A percentile compares a stretch with the other conserved stretches of the same genome.
These are phyloP conservation scores for Lathronympha strigana DNA, from an alignment of 2,888 invertebrate species.

Conservation along the genomic window DNA sequence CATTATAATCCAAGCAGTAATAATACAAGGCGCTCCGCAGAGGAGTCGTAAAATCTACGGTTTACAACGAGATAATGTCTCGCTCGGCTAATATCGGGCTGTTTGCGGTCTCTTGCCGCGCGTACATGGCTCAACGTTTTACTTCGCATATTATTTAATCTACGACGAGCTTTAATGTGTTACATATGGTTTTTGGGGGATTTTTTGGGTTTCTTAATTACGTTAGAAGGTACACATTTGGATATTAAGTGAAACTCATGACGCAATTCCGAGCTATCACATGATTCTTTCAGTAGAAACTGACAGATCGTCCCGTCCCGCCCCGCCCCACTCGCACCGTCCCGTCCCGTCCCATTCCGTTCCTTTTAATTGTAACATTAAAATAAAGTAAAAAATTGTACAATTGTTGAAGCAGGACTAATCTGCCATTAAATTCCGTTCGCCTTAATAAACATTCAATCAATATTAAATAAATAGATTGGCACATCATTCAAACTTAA, in stretches of 20 bases:
- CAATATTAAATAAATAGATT: background rate
- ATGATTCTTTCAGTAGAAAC: no score
- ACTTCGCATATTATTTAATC: slow-evolving; percentile 6
- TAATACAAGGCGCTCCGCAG: slow-evolving; percentile 51
- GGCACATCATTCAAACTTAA: slow-evolving; percentile 29
- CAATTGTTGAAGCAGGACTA: background rate
- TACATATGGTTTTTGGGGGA: background rate
- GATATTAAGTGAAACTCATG: no score
- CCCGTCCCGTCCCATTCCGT: no score
- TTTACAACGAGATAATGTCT: slow-evolving; percentile 67
- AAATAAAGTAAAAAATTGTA: background rate
- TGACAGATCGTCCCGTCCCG: no score
- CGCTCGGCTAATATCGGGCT: slow-evolving; percentile 45
- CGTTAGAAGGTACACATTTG: no score
- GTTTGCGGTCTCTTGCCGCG: slow-evolving; percentile 41
- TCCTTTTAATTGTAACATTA: no score
- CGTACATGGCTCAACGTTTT: slow-evolving; percentile 4
- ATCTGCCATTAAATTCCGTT: background rate
- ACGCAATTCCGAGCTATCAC: no score
- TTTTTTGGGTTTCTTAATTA: no score
- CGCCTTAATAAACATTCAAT: background rate
- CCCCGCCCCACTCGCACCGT: no score
- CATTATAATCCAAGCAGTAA: slow-evolving; percentile 35
- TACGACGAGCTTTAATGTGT: background rate
- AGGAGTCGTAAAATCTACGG: slow-evolving; percentile 64